A percentile compares a stretch with the other conserved stretches of the same genome.
Conservation (phyloP, 2,797 vertebrate species). For the Lophura swinhoii region DNA sequence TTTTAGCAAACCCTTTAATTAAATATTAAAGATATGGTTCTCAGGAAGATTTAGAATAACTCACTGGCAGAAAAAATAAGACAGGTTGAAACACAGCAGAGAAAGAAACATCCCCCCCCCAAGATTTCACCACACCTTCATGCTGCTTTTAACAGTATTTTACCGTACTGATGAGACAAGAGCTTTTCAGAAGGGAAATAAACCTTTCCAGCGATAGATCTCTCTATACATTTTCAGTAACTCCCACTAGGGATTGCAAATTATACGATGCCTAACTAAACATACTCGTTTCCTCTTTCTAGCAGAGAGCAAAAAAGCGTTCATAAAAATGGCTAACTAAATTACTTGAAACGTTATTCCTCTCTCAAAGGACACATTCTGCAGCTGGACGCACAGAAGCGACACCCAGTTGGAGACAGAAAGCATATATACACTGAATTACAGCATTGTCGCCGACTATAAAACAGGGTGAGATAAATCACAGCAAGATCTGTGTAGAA, state of each 20-base stretch:
- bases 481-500: background rate
- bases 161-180: background rate
- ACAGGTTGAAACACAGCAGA: slow-evolving; percentile 39
- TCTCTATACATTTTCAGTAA: background rate
- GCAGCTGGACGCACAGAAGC: background rate
- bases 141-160: slow-evolving; percentile 11
- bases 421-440: background rate
- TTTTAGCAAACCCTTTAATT: slow-evolving; percentile 70
- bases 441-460: background rate
- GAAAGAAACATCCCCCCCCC: background rate
- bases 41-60: slow-evolving; percentile 69
- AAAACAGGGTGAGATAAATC: background rate
- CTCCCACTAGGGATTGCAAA: background rate
- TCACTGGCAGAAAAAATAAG: slow-evolving; percentile 39
- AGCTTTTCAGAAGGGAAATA: slow-evolving; percentile 13
- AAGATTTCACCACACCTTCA: slow-evolving; percentile 18
- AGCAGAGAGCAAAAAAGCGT: background rate
- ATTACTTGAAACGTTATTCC: background rate
- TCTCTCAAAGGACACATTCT: background rate
- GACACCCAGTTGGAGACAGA: background rate
- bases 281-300: background rate
- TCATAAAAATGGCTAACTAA: background rate
- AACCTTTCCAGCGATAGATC: background rate
- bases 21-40: slow-evolving; percentile 65
- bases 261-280: slow-evolving; percentile 13